phyloP scores from a whole-genome alignment of 1,140 invertebrate species.

The Drosophila ficusphila region DNA sequence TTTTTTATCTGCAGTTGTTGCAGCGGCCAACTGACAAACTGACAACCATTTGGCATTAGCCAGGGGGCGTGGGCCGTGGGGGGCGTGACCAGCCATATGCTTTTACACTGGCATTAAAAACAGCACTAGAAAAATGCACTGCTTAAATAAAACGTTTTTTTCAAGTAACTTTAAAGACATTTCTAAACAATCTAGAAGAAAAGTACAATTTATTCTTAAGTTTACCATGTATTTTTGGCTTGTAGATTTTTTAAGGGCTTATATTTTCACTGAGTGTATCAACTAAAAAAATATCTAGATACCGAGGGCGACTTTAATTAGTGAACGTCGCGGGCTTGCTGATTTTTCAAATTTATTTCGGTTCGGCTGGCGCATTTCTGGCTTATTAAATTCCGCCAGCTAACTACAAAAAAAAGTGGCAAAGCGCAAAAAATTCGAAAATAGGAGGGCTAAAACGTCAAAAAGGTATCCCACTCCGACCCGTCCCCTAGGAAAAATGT shows the following conservation, averaged over 20 bases:
- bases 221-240: too few relatives aligned
- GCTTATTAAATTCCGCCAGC: slow-evolving; percentile 72
- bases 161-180: too few relatives aligned
- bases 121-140: background rate
- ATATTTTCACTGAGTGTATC: background rate
- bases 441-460: slow-evolving; percentile 2
- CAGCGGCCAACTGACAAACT: slow-evolving; percentile 61
- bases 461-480: background rate
- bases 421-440: background rate
- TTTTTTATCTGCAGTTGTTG: slow-evolving; percentile 46
- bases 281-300: background rate
- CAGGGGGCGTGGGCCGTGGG: background rate
- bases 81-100: slow-evolving; percentile 21
- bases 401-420: slow-evolving; percentile 31
- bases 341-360: slow-evolving; percentile 42
- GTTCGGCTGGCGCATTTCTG: slow-evolving; percentile 40
- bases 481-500: slow-evolving; percentile 49
- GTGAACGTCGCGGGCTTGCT: slow-evolving; percentile 39
- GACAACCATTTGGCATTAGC: slow-evolving; percentile 77
- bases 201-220: too few relatives aligned
- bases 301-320: slow-evolving; percentile 60
- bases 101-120: slow-evolving; percentile 5
- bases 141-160: too few relatives aligned
- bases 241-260: too few relatives aligned
- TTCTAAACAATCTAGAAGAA: too few relatives aligned